Percentiles rank a stretch among this genome's conserved stretches.
Evolutionary conservation across 2,797 vertebrate genomes (phyloP).

Genomic region (Galaxias olidus): DNA sequence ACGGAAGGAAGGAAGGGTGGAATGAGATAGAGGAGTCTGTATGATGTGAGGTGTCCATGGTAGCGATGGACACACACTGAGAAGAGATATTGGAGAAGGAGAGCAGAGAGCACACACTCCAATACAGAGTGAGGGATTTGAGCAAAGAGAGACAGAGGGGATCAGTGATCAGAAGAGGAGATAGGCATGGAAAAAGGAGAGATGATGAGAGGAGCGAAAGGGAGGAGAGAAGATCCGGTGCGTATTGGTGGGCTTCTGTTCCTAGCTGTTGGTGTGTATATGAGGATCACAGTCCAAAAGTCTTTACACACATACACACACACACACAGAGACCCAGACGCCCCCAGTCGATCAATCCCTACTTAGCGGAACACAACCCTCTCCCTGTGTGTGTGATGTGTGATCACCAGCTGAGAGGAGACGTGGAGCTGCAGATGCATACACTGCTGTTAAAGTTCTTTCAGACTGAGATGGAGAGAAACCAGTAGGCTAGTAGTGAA

Average conservation of each 20-base stretch:
- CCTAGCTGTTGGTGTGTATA: conserved; percentile 24
- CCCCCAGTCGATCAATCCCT: conserved; percentile 61
- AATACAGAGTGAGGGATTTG: conserved; percentile 40
- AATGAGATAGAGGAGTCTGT: conserved; percentile 18
- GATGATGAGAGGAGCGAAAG: conserved; percentile 34
- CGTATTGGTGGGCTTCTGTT: conserved; percentile 22
- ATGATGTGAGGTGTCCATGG: conserved; percentile 67
- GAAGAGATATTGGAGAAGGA: conserved; percentile 73
- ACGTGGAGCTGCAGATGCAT: conserved; percentile 16
- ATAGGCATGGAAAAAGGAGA: conserved; percentile 37
- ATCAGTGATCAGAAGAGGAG: conserved; percentile 49
- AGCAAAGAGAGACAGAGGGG: conserved; percentile 31
- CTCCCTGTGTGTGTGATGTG: conserved; percentile 61
- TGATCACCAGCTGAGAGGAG: conserved; percentile 55
- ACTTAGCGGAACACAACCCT: conserved; percentile 55
- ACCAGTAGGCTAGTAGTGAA: too few species aligned
- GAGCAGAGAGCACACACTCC: conserved; percentile 69
- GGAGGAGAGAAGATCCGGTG: conserved; percentile 41
- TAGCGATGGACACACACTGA: conserved; percentile 70
- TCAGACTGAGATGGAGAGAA: not conserved
- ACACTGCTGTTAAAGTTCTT: conserved; percentile 1
- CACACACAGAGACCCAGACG: conserved; percentile 40
- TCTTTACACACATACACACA: conserved; percentile 34
- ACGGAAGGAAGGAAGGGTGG: not conserved
- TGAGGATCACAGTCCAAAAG: conserved; percentile 53